Percentiles rank a stretch among this genome's conserved stretches.
phyloP scores from a whole-genome alignment of 2,888 invertebrate genomes.

The Nephrotoma guestfalica region DNA sequence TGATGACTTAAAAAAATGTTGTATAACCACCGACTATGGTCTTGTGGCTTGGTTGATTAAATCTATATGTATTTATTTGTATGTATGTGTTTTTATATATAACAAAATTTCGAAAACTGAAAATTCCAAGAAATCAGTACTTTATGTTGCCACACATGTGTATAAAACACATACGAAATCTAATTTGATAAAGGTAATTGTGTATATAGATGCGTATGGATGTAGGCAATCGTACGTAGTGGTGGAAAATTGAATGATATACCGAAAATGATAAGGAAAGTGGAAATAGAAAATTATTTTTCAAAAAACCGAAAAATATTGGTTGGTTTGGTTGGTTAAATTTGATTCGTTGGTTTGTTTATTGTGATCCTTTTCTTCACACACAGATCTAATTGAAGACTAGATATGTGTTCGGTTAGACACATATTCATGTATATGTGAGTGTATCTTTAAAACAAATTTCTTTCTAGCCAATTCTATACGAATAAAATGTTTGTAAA shows the following conservation, averaged over 20 bases:
- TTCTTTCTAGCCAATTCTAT: not conserved
- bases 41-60: slow-evolving; percentile 4
- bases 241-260: not conserved
- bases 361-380: not conserved
- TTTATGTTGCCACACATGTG: not conserved
- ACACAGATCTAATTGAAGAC: not conserved
- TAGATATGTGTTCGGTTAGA: not conserved
- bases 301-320: not conserved
- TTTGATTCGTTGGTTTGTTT: not conserved
- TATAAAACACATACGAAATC: not conserved
- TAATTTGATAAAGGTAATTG: not conserved
- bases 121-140: not conserved
- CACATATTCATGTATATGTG: not conserved
- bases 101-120: not conserved
- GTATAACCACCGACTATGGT: slow-evolving; percentile 3
- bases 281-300: not conserved
- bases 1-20: slow-evolving; percentile 4
- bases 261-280: not conserved
- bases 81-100: not conserved
- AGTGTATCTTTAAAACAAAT: not conserved
- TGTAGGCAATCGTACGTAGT: not conserved
- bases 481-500: too few species aligned
- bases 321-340: not conserved
- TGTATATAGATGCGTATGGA: not conserved
- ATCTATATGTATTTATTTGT: slow-evolving; percentile 2